phyloP scores from a whole-genome alignment of 2,113 vertebrate genomes.

The Calidris pygmaea region DNA sequence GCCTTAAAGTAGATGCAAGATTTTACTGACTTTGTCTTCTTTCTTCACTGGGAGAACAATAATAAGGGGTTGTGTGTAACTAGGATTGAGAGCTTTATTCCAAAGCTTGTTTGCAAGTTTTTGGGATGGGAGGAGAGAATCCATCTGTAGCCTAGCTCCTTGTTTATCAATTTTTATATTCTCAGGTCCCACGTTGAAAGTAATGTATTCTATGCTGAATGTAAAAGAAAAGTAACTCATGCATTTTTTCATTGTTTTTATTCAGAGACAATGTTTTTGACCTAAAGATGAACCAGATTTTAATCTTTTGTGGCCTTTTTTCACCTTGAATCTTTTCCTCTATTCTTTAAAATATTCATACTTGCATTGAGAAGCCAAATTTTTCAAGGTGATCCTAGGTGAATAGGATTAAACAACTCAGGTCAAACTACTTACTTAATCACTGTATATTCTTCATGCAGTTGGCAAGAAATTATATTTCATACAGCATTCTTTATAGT shows the following conservation, averaged over 20 bases:
- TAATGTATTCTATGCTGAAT: background rate
- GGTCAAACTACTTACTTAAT: conserved; percentile 65
- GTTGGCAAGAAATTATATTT: conserved; percentile 59
- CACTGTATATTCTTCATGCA: conserved; percentile 59
- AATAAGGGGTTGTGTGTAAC: background rate
- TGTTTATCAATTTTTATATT: background rate
- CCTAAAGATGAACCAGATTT: conserved; percentile 26
- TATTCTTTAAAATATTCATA: conserved; percentile 48
- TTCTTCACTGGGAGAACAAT: background rate
- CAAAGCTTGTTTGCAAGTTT: background rate
- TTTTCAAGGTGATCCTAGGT: conserved; percentile 60
- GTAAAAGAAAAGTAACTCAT: background rate
- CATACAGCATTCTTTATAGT: conserved; percentile 31
- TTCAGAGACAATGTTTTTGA: conserved; percentile 26
- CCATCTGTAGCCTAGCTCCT: background rate
- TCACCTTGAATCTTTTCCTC: conserved; percentile 9
- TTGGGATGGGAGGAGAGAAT: background rate
- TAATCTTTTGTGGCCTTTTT: conserved; percentile 24
- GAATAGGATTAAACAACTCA: conserved; percentile 64
- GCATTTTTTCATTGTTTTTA: conserved; percentile 1
- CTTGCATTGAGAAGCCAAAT: conserved; percentile 12
- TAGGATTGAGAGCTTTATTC: background rate
- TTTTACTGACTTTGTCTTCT: background rate
- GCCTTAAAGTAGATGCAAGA: background rate
- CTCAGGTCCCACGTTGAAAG: background rate